Conservation (phyloP, 2,113 vertebrate genomes). For the Atractosteus spatula region DNA sequence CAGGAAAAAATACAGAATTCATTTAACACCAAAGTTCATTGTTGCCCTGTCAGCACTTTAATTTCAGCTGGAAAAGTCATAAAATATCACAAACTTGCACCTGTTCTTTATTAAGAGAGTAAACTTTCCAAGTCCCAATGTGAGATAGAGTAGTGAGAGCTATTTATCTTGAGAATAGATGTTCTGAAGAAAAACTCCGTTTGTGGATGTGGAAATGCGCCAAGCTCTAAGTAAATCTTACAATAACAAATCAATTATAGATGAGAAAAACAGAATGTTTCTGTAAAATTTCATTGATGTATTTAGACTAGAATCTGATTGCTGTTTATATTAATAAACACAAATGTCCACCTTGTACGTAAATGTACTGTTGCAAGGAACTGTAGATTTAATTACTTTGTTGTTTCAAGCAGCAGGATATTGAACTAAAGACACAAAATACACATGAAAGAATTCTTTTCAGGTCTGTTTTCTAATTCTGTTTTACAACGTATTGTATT, state of each 20-base stretch:
- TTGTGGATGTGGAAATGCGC: constrained; percentile 10
- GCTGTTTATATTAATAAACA: constrained; percentile 17
- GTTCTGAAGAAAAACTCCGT: constrained; percentile 10
- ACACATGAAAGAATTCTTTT: no score
- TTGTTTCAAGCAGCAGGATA: neutral
- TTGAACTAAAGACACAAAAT: neutral
- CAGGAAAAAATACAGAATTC: constrained; percentile 18
- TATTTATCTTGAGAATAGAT: constrained; percentile 29
- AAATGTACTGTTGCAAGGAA: neutral
- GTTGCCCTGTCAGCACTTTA: constrained; percentile 27
- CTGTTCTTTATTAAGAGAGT: constrained; percentile 36
- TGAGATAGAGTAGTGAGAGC: constrained; percentile 9
- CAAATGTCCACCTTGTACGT: constrained; percentile 5
- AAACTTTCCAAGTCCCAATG: constrained; percentile 27
- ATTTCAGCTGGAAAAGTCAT: constrained; percentile 23
- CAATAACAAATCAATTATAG: constrained; percentile 28
- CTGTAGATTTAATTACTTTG: neutral
- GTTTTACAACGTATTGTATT: no score
- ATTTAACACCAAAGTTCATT: constrained; percentile 20
- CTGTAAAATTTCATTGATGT: constrained; percentile 9
- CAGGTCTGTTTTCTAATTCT: no score
- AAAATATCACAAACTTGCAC: constrained; percentile 20
- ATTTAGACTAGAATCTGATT: constrained; percentile 17
- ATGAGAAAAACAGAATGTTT: constrained; percentile 9
- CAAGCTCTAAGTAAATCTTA: constrained; percentile 20